Base-by-base conservation (phyloP, 2,797 vertebrate species). In the Pipistrellus nathusii region DNA sequence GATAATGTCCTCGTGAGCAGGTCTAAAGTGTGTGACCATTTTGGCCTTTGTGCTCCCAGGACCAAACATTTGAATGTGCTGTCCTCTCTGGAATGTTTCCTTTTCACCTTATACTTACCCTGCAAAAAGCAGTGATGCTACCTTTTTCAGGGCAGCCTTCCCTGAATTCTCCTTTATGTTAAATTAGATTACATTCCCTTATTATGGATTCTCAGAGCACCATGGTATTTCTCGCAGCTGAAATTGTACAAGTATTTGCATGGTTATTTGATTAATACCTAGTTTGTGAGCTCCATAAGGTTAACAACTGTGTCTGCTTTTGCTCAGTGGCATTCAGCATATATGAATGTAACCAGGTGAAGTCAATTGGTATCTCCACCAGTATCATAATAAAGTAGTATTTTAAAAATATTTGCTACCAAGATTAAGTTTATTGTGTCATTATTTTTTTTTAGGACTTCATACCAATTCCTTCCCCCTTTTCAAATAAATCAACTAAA, bases 261-360 rank as follows among this genome's bases (percentile, higher is more conserved):
- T 93, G n/a, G 25, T 85, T 92, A 83, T 77, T 93, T 93, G 90
- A 90, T 93, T 86, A 94, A 88, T 96, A 87, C 27, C 89, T 95
- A 51, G 64, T 91, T 90, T 91, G 44, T 82, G 84, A 94, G 25
- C 30, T 90, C 72, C 4, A 23, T 90, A 76, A 93, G 71, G 82
- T 84, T 92, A 84, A 95, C 14, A 27, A 66, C 48, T 72, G 15
- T 83, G 57, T 78, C 59, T 82, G 68, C 73, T 76, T 95, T 83
- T 80, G 35, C 66, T 90, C 62, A 73, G 15, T 62, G 83, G 68
- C 57, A 93, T 91, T 57, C 17, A 48, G 80, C 27, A 14, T 85
- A 77, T 48, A 55, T 71, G 41, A 93, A 78, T 88, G 77, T 27
- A 93, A 51, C 53, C 71, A 82, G 94, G 72, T 30, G 10, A 71